Evolutionary conservation across 2,888 invertebrate species (phyloP), one percentile per base, ranked within the genome.

Genomic region (Lithosia quadra): DNA sequence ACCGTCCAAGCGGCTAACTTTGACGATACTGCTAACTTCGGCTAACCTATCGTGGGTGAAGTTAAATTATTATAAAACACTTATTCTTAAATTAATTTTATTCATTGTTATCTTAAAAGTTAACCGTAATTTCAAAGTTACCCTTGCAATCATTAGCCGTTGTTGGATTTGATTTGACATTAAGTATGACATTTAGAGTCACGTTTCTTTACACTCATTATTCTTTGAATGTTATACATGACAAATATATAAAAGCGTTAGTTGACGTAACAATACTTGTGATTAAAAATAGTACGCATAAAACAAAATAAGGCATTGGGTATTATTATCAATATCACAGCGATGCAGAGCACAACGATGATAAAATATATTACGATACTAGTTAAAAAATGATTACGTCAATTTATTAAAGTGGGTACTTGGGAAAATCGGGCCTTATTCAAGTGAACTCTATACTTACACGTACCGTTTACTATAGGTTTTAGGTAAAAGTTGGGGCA

Each of bases 291-390:
- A 80, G 73, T 79, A 77, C 74, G 76, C 79, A 72, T 76, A 69
- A 83, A 85, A 78, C 69, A 78, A 82, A 78, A 81, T 85, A 89
- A 90, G 88, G 88, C 88, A 86, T 82, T 73, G 75, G 75, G 74
- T 75, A 76, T 84, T 84, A 84, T 85, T 85, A 88, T 84, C 83
- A 76, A 84, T 88, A 90, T 90, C 90, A 90, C 89, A 90, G 90
- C 82, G 79, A 82, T 74, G 82, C 82, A 74, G 83, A 82, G 65
- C 73, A 73, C 67, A 69, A 70, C 71, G 34, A 73, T 65, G 34
- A 39, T 61, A 34, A 72, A 72, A 65, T 63, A 57, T 2, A 73
- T 61, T 65, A 64, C 58, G 55, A 58, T 53, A 60, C 33, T 39
- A 34, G 18, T 22, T 15, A 58, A 22, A 61, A 36, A 7, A 5